These are phyloP conservation scores for Chrysogorgia sp. DNA, from an alignment of 92 coral and sea anemone genomes.

Conservation along the genomic window DNA sequence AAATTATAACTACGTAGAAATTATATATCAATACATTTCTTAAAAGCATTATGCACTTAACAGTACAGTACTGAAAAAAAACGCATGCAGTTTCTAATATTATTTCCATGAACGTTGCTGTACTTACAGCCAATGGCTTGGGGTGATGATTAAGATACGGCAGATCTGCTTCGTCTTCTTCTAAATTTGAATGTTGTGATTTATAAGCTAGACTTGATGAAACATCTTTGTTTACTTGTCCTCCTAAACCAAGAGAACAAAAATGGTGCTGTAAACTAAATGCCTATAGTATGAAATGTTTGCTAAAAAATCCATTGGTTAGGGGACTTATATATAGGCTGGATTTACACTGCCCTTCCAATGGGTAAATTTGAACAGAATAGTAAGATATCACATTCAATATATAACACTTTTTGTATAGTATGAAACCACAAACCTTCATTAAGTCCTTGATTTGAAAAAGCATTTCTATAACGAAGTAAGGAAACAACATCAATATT, in stretches of 20 bases:
- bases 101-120: not conserved
- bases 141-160: conserved; percentile 75
- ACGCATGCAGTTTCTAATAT: too few species aligned
- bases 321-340: too few species aligned
- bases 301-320: not conserved
- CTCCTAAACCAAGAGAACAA: conserved; percentile 2
- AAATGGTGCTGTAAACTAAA: not conserved
- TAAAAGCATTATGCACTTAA: too few species aligned
- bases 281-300: not conserved
- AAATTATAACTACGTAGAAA: too few species aligned
- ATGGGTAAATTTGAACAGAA: too few species aligned
- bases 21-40: too few species aligned
- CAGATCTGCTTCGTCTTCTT: conserved; percentile 49
- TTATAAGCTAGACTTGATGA: conserved; percentile 34
- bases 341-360: not conserved
- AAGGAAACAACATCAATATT: not conserved
- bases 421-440: conserved; percentile 11
- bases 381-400: too few species aligned
- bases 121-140: conserved; percentile 81
- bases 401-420: not conserved
- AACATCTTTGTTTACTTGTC: conserved; percentile 41
- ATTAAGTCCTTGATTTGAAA: conserved; percentile 26
- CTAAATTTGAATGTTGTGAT: conserved; percentile 44
- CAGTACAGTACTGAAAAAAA: too few species aligned
- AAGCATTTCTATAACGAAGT: conserved; percentile 33